Evolutionary conservation across 2,888 invertebrate species (phyloP).

Genomic region (Gastrophysa polygoni): DNA sequence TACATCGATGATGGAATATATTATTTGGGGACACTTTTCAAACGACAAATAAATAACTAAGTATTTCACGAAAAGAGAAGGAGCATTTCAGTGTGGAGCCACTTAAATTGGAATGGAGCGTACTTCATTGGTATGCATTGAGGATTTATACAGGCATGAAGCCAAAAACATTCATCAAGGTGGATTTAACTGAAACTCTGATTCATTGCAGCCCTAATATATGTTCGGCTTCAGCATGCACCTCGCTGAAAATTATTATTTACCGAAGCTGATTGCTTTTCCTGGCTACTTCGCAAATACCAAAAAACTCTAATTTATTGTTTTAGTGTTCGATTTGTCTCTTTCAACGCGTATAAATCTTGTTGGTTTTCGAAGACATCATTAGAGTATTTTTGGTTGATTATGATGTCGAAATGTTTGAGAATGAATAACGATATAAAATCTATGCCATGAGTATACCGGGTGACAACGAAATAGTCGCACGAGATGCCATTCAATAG

Average conservation of each 20-base stretch:
- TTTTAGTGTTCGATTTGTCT: constrained; percentile 28
- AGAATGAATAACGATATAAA: too few relatives aligned
- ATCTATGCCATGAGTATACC: too few relatives aligned
- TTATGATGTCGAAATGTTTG: too few relatives aligned
- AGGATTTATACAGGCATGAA: constrained; percentile 61
- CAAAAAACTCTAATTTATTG: constrained; percentile 39
- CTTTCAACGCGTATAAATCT: constrained; percentile 9
- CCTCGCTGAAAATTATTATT: constrained; percentile 57
- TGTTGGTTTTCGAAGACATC: not conserved
- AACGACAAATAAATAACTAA: not conserved
- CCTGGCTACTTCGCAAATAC: constrained; percentile 45
- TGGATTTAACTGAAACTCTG: constrained; percentile 62
- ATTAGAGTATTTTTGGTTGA: too few relatives aligned
- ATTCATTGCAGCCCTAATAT: constrained; percentile 60
- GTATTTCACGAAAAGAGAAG: constrained; percentile 36
- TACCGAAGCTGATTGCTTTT: constrained; percentile 55
- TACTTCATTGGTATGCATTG: constrained; percentile 62
- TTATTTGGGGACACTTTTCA: not conserved
- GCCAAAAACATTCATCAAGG: constrained; percentile 62
- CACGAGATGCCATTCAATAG: too few relatives aligned
- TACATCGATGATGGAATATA: not conserved
- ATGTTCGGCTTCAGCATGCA: constrained; percentile 57
- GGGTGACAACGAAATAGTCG: too few relatives aligned
- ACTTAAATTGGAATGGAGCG: constrained; percentile 53
- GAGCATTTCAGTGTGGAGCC: constrained; percentile 46